Evolutionary conservation across 2,888 invertebrate genomes (phyloP).

Genomic region (Xanthia togata): DNA sequence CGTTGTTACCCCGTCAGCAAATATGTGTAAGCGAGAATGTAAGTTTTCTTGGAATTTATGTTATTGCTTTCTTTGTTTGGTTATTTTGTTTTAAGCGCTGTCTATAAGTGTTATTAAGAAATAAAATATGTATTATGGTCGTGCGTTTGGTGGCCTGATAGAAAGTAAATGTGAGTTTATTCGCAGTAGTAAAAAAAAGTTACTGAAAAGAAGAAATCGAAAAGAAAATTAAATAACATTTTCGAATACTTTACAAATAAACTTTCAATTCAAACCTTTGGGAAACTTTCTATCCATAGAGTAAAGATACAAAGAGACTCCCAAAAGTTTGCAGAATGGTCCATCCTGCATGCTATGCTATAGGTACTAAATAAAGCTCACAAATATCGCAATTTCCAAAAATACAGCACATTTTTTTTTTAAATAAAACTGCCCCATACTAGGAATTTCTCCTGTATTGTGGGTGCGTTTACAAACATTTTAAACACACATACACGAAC

Average conservation of each 20-base stretch:
- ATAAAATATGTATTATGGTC: neutral
- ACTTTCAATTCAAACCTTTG: neutral
- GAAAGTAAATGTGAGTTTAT: neutral
- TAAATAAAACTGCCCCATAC: too few relatives aligned
- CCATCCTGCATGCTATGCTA: neutral
- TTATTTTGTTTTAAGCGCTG: neutral
- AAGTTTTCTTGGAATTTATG: slow-evolving; percentile 35
- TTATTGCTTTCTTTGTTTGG: slow-evolving; percentile 14
- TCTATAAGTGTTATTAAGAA: neutral
- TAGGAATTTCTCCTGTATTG: too few relatives aligned
- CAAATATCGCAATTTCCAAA: neutral
- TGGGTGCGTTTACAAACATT: too few relatives aligned
- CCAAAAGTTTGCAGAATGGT: neutral
- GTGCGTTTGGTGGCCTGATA: neutral
- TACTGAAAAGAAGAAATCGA: neutral
- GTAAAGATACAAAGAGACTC: neutral
- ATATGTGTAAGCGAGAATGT: slow-evolving; percentile 48
- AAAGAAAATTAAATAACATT: neutral
- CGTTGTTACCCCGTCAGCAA: slow-evolving; percentile 45
- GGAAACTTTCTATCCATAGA: neutral
- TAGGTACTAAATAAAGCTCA: neutral
- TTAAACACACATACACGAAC: too few relatives aligned
- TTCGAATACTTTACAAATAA: neutral
- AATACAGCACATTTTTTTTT: too few relatives aligned
- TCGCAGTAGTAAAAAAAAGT: neutral